Conservation (phyloP, 2,888 invertebrate species). For the Drosophila crucigera region DNA sequence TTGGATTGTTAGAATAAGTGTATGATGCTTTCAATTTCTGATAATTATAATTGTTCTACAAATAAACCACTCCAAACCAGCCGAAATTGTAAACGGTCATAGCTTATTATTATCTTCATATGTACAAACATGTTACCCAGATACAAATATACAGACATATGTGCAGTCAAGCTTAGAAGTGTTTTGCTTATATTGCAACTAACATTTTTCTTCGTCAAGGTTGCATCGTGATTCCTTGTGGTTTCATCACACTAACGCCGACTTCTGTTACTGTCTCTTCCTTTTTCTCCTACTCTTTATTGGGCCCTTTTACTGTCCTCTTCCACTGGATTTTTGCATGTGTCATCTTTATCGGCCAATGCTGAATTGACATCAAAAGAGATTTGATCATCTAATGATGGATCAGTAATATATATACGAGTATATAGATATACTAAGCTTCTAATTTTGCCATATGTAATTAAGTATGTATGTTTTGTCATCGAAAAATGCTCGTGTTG, state of each 20-base stretch:
- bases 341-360: background rate
- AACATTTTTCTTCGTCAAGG: background rate
- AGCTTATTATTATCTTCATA: background rate
- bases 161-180: background rate
- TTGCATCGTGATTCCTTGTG: background rate
- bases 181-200: background rate
- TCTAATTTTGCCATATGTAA: background rate
- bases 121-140: background rate
- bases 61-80: background rate
- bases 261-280: background rate
- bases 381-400: background rate
- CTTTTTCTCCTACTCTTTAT: background rate
- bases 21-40: background rate
- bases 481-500: background rate
- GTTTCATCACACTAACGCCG: background rate
- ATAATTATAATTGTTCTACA: background rate
- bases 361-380: background rate
- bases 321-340: background rate
- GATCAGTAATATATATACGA: background rate
- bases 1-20: background rate
- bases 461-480: background rate
- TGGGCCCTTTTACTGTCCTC: background rate
- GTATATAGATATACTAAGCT: background rate
- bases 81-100: background rate
- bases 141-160: background rate